Evolutionary conservation across 2,113 vertebrate genomes (phyloP), one percentile per base, ranked within the genome.

Genomic region (Poecilia latipinna): DNA sequence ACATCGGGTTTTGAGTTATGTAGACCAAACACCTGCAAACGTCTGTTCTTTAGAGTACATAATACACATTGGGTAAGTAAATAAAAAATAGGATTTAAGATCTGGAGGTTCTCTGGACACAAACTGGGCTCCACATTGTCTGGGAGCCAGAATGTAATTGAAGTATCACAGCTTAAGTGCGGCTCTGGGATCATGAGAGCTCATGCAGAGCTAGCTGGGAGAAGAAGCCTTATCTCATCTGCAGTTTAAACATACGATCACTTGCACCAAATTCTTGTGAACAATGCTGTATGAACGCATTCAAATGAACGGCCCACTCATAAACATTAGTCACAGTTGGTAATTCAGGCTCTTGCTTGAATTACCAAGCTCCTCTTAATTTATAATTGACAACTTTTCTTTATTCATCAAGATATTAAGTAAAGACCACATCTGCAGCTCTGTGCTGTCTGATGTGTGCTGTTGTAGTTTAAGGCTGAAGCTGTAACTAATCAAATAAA

Each of bases 131-230:
- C 28, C 32, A 10, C n/a, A 28, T 28, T 62, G 12, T 29, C 12
- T 4, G 3, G 13, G 13, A 32, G 6, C 3, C 17, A 8, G 13
- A 31, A 11, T 68, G 26, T 51, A 17, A 48, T 48, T 19, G 4
- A 48, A 48, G 44, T 17, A 17, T 48, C 4, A 17, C 44, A 48
- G 44, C 44, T 48, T 5, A 6, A 48, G 44, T 17, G 19, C 44
- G 17, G 44, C 1, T 48, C 44, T 17, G 17, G 48, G 32, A 82
- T 63, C 65, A 63, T 65, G 54, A 71, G 60, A 74, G 61, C 63
- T 75, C 39, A 22, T 33, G 17, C 61, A 72, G 37, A 70, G 69
- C 71, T 29, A 71, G 80, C 67, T 70, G 61, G 57, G 22, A 65
- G 62, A 70, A 42, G 13, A 63, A 13, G 44, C 19, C 11, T 13